Conservation (phyloP, 35 echinoderm and acorn worm genomes). For the Anneissia japonica region DNA sequence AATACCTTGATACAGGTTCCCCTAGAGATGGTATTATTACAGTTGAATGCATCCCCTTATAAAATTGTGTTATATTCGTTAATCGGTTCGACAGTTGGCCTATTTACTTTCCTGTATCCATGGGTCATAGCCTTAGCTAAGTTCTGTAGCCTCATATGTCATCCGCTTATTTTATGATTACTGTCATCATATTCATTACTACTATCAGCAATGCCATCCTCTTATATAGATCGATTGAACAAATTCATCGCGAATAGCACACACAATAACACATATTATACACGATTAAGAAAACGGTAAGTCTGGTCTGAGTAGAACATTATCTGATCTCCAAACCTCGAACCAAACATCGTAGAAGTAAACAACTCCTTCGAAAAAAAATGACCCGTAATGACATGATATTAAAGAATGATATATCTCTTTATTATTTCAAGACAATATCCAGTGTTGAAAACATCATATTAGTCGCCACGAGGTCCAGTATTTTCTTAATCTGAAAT, state of each 20-base stretch:
- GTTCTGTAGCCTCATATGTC: neutral
- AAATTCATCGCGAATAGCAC: neutral
- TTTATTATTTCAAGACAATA: neutral
- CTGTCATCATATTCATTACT: neutral
- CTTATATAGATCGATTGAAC: neutral
- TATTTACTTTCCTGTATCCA: no score
- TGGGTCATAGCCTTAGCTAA: no score
- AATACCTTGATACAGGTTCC: no score
- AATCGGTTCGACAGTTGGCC: no score
- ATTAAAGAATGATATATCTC: no score
- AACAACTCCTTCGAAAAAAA: neutral
- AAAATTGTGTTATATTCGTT: no score
- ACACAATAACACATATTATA: neutral
- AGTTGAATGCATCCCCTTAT: no score
- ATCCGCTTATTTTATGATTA: neutral
- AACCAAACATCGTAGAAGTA: neutral
- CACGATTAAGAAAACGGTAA: neutral
- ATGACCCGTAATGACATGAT: neutral
- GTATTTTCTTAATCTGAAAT: neutral
- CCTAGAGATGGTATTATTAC: no score
- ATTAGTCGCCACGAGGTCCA: no score
- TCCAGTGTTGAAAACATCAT: neutral
- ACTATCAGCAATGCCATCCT: no score
- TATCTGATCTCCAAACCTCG: neutral
- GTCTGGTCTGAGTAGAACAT: neutral